phyloP scores from a whole-genome alignment of 1,140 invertebrate genomes.

The Trachymyrmex septentrionalis region DNA sequence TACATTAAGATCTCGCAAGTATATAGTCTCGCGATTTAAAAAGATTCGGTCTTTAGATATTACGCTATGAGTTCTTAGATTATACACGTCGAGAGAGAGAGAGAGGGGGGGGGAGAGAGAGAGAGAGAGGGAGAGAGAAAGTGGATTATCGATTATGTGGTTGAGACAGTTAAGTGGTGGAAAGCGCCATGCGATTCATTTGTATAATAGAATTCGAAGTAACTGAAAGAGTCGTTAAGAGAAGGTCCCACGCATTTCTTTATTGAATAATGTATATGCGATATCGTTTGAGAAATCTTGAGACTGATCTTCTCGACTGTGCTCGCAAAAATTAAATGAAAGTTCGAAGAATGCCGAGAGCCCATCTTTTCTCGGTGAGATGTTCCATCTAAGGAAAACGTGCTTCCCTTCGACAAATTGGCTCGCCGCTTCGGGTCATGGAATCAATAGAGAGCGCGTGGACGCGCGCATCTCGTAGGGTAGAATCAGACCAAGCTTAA shows the following conservation, averaged over 20 bases:
- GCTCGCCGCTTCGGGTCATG: slow-evolving; percentile 70
- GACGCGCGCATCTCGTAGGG: slow-evolving; percentile 76
- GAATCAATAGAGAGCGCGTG: slow-evolving; percentile 75
- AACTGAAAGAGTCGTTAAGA: background rate
- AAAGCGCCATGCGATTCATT: background rate
- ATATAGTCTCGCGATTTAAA: background rate
- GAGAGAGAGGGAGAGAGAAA: background rate
- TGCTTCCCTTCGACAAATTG: slow-evolving; percentile 74
- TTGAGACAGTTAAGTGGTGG: background rate
- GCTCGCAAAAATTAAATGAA: background rate
- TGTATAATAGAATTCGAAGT: background rate
- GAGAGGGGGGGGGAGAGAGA: too few species aligned
- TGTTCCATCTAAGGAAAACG: slow-evolving; percentile 38
- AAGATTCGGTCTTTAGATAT: background rate
- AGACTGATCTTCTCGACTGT: background rate
- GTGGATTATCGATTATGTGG: background rate
- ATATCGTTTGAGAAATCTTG: background rate
- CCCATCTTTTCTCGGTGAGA: slow-evolving; percentile 1
- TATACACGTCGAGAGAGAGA: background rate
- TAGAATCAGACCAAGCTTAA: slow-evolving; percentile 69
- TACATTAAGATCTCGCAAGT: background rate
- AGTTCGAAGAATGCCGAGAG: background rate
- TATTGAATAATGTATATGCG: background rate
- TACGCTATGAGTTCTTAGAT: too few species aligned
- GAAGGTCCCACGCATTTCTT: background rate